Evolutionary conservation across 2,888 invertebrate genomes (phyloP).

Genomic region (Pyrrhia umbra): DNA sequence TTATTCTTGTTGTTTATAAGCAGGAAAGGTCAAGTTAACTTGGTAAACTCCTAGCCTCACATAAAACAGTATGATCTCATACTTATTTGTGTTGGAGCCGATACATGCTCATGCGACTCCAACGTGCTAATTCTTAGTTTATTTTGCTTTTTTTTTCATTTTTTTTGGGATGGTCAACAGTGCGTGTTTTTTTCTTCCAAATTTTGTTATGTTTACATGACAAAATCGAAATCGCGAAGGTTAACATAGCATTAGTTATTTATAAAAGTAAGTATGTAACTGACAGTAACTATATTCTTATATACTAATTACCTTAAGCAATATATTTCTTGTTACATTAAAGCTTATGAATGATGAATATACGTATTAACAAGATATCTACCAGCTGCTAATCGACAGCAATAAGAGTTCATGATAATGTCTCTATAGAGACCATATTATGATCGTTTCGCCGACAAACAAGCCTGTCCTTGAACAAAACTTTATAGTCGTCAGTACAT

Average conservation of each 20-base stretch:
- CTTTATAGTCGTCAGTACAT: slow-evolving; percentile 23
- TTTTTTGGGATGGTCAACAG: slow-evolving; percentile 2
- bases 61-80: slow-evolving; percentile 66
- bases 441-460: slow-evolving; percentile 13
- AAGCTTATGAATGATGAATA: not conserved
- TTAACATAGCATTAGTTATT: no score
- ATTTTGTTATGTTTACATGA: not conserved
- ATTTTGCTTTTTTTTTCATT: slow-evolving; percentile 28
- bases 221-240: no score
- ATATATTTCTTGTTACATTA: not conserved
- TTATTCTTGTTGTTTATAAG: slow-evolving; percentile 30
- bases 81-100: slow-evolving; percentile 63
- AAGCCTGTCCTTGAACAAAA: slow-evolving; percentile 44
- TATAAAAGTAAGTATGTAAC: no score
- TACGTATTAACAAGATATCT: not conserved
- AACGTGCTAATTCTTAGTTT: slow-evolving; percentile 44
- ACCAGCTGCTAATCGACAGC: not conserved
- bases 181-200: slow-evolving; percentile 6
- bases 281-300: no score
- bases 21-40: slow-evolving; percentile 52
- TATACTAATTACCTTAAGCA: not conserved
- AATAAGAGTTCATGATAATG: slow-evolving; percentile 1
- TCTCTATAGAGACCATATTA: not conserved
- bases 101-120: slow-evolving; percentile 45
- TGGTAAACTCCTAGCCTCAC: slow-evolving; percentile 42